Percentiles rank a stretch among this genome's conserved stretches.
Evolutionary conservation across 2,113 vertebrate species (phyloP).

Genomic region (Centrocercus urophasianus): DNA sequence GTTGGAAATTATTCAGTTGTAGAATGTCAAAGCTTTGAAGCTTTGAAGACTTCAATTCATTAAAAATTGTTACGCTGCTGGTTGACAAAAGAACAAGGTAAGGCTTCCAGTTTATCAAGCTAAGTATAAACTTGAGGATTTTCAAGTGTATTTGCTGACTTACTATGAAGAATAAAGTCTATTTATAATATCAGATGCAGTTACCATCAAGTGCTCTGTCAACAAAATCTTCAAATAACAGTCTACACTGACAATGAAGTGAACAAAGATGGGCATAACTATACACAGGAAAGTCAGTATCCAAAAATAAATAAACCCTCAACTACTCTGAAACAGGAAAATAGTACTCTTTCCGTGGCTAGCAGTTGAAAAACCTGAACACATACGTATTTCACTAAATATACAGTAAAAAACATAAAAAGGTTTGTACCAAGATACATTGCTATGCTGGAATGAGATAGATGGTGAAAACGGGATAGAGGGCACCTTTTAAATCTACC

Average conservation of each 20-base stretch:
- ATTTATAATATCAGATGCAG: constrained; percentile 26
- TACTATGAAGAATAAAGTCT: background rate
- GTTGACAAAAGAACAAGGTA: background rate
- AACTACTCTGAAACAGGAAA: background rate
- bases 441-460: background rate
- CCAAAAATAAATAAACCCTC: background rate
- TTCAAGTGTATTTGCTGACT: constrained; percentile 18
- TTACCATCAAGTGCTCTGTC: constrained; percentile 1
- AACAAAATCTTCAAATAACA: constrained; percentile 31
- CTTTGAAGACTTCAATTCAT: background rate
- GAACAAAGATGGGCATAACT: background rate
- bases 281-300: background rate
- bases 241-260: background rate
- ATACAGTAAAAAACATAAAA: background rate
- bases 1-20: background rate
- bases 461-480: background rate
- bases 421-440: background rate
- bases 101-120: background rate
- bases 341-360: background rate
- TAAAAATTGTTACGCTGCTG: background rate
- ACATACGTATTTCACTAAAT: background rate
- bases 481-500: background rate
- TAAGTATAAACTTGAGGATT: background rate
- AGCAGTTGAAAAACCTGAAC: background rate
- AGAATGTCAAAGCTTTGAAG: background rate